Base-by-base conservation (phyloP, 2,888 invertebrate species). In the Cabera pusaria region DNA sequence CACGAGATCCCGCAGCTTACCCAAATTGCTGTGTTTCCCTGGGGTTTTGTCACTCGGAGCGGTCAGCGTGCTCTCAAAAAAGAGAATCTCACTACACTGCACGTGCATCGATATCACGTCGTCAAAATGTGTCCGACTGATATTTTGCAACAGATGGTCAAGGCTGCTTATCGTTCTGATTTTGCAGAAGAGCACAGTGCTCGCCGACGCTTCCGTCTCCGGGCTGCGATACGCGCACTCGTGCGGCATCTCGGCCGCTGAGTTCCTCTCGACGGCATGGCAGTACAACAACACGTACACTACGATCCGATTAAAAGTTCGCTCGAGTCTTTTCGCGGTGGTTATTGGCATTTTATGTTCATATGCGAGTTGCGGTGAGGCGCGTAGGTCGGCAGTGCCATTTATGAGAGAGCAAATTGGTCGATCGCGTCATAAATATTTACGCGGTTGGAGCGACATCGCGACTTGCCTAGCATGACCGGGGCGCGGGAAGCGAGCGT, bases 21-120 rank as follows among this genome's bases (percentile, higher is more conserved):
- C 73, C 44, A 94, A 81, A 47, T 89, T 88, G 17, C 89, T 84
- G 46, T 92, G 81, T 71, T 93, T 93, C 11, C 75, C 79, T 34
- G 84, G 33, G 37, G 71, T 34, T 58, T 85, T 74, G 36, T 86
- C 77, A 21, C 77, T 68, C 17, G 85, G 86, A 43, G 91, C 85
- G 44, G 91, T 91, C 44, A 93, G 74, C 29, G 92, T 92, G 64
- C 93, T 93, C 75, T 94, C 94, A 67, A 93, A 93, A 79, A 93
- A 93, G 51, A 94, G 78, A 50, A 93, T 92, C 67, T 94, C 94
- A 83, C 92, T 94, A 82, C 94, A 94, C 79, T 93, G 93, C 49
- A 94, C 89, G 59, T 91, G 91, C 55, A 94, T 80, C 6, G 92
- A 91, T 57, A 93, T 90, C 56, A 92, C 90, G 64, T 94, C 94